Evolutionary conservation across 2,888 invertebrate genomes (phyloP).

Genomic region (Pseudoips prasinana): DNA sequence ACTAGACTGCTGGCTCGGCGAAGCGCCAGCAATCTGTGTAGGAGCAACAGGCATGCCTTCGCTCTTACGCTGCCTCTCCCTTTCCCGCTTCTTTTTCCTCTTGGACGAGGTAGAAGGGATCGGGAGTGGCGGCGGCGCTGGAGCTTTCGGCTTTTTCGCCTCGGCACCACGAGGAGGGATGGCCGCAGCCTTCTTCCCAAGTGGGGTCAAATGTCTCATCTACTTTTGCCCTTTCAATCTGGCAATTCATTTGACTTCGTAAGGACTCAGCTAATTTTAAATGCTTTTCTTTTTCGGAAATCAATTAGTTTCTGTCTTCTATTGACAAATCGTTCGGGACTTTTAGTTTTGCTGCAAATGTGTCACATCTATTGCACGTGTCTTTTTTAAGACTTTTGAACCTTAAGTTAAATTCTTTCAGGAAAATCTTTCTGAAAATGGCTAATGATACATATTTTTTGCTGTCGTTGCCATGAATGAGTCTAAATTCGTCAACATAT

Average conservation of each 20-base stretch:
- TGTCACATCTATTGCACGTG: constrained; percentile 2
- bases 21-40: no score
- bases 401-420: background rate
- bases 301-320: constrained; percentile 5
- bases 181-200: no score
- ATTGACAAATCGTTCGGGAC: constrained; percentile 1
- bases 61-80: no score
- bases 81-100: no score
- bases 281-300: constrained; percentile 6
- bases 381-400: background rate
- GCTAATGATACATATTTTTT: constrained; percentile 2
- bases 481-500: constrained; percentile 4
- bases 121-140: no score
- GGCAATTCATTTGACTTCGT: constrained; percentile 5
- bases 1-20: no score
- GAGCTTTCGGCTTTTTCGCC: no score
- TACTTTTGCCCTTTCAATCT: constrained; percentile 9
- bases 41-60: no score
- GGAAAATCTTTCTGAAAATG: background rate
- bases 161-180: no score
- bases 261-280: constrained; percentile 6
- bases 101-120: no score
- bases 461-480: constrained; percentile 4
- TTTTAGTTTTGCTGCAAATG: constrained; percentile 3
- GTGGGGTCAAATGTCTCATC: constrained; percentile 5